phyloP scores from a whole-genome alignment of 2,113 vertebrate species.

The human region GRCh38 chr5:62140501-62141000 shows the following conservation, averaged over 20 bases:
- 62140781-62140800: neutral
- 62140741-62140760: neutral
- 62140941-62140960: neutral
- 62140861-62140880: neutral
- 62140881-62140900: neutral
- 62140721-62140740: neutral
- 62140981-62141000: neutral
- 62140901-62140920: neutral
- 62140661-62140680: neutral
- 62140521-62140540: neutral
- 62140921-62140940: neutral
- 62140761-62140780: neutral
- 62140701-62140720: neutral
- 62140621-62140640: neutral
- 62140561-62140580: neutral
- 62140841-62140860: neutral
- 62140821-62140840: slow-evolving; percentile 21
- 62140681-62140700: neutral
- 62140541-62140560: neutral
- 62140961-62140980: slow-evolving; percentile 11
- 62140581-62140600: slow-evolving; percentile 14
- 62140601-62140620: neutral
- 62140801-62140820: slow-evolving; percentile 8
- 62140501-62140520: neutral
- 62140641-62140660: slow-evolving; percentile 37